These are phyloP conservation scores for Leptopilina clavipes DNA, from an alignment of 1,140 invertebrate species.

Conservation along the genomic window DNA sequence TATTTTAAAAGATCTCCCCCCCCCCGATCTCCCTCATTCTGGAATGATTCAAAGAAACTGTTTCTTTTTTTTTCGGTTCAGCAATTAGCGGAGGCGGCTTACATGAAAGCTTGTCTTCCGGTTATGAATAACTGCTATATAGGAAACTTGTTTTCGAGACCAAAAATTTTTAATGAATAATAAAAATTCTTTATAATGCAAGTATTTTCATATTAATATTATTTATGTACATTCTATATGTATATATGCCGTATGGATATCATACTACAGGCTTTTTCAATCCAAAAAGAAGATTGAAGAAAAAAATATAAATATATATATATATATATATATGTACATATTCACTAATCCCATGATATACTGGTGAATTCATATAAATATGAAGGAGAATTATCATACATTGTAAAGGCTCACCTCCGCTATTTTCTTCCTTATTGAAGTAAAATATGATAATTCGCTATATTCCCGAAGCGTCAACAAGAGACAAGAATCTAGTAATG, in stretches of 20 bases:
- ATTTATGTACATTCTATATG: constrained; percentile 1
- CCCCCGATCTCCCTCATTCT: neutral
- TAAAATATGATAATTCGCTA: constrained; percentile 28
- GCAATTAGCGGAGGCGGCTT: constrained; percentile 17
- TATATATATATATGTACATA: neutral
- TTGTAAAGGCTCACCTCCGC: neutral
- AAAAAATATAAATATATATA: too few species aligned
- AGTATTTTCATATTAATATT: constrained; percentile 32
- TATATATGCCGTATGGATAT: neutral
- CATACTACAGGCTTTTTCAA: neutral
- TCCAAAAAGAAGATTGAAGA: too few species aligned
- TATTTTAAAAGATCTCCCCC: constrained; percentile 2
- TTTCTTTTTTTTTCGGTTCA: neutral
- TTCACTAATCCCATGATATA: constrained; percentile 16
- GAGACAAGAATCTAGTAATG: constrained; percentile 1
- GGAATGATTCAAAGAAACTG: neutral
- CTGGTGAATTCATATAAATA: neutral
- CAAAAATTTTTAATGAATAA: neutral
- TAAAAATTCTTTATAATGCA: constrained; percentile 22
- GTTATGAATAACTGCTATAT: neutral
- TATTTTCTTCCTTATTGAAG: constrained; percentile 21
- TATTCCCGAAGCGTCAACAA: neutral
- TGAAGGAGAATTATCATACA: constrained; percentile 19
- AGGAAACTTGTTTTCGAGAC: neutral
- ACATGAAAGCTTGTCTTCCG: constrained; percentile 5